These are phyloP conservation scores for Oscheius sp. DNA, from an alignment of 2,888 invertebrate genomes.

Conservation along the genomic window DNA sequence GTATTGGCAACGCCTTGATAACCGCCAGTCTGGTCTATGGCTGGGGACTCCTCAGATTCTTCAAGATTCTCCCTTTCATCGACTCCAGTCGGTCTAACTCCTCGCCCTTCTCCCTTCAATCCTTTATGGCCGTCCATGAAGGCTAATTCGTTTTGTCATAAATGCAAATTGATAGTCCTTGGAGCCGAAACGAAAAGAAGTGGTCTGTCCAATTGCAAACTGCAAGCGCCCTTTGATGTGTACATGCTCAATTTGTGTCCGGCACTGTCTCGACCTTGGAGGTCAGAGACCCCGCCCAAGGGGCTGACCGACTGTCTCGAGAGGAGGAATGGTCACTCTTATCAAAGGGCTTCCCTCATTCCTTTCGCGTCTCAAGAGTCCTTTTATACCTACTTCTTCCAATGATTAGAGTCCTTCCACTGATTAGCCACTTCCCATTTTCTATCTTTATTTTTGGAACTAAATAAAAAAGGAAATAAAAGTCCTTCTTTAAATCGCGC, in stretches of 20 bases:
- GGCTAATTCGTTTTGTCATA: conserved; percentile 11
- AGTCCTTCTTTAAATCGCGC: too few species aligned
- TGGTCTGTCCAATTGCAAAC: background rate
- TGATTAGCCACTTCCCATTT: background rate
- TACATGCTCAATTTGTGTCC: background rate
- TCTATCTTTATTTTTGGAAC: too few species aligned
- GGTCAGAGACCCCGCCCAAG: conserved; percentile 5
- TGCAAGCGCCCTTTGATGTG: background rate
- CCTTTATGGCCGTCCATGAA: too few species aligned
- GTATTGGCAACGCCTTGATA: too few species aligned
- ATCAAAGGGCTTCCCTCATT: background rate
- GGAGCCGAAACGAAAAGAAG: background rate
- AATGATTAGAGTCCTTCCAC: too few species aligned
- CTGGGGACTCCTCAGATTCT: too few species aligned
- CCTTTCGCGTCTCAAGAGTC: background rate
- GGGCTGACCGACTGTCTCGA: conserved; percentile 1
- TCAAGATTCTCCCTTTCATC: too few species aligned
- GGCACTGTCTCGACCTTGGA: conserved; percentile 1
- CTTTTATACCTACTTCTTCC: background rate
- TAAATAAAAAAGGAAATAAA: too few species aligned
- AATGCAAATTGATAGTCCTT: background rate
- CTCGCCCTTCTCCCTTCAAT: background rate
- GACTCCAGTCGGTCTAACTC: too few species aligned
- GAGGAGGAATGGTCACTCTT: background rate
- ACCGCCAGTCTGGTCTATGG: too few species aligned